phyloP scores from a whole-genome alignment of 1,140 invertebrate species.

The Chlorops oryzae region DNA sequence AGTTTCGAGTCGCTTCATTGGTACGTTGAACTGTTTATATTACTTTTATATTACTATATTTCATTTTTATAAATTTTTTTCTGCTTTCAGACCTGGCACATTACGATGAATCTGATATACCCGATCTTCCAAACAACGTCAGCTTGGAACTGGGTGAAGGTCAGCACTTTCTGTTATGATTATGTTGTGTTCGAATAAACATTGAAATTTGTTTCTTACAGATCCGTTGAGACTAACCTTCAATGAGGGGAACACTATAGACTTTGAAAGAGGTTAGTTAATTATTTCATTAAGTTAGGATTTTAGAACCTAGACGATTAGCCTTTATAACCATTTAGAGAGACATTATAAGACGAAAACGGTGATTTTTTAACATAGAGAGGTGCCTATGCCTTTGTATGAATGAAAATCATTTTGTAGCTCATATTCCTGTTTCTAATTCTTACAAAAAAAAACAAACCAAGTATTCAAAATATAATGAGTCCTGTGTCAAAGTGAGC shows the following conservation, averaged over 20 bases:
- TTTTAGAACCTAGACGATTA: too few relatives aligned
- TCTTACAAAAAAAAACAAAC: too few relatives aligned
- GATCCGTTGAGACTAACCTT: slow-evolving; percentile 15
- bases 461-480: too few relatives aligned
- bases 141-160: slow-evolving; percentile 14
- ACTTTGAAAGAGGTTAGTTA: background rate
- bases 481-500: too few relatives aligned
- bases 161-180: background rate
- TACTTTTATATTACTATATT: background rate
- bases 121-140: slow-evolving; percentile 7
- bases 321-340: too few relatives aligned
- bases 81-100: slow-evolving; percentile 5
- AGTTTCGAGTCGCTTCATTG: slow-evolving; percentile 7
- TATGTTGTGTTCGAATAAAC: background rate
- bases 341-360: too few relatives aligned
- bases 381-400: too few relatives aligned
- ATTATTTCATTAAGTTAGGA: background rate
- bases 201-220: background rate
- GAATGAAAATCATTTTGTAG: too few relatives aligned
- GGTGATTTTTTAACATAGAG: too few relatives aligned
- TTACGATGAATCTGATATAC: slow-evolving; percentile 8
- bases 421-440: too few relatives aligned
- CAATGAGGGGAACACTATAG: slow-evolving; percentile 2
- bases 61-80: background rate
- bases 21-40: slow-evolving; percentile 6